Evolutionary conservation across 1,140 invertebrate species (phyloP).

Genomic region (Apis cerana): DNA sequence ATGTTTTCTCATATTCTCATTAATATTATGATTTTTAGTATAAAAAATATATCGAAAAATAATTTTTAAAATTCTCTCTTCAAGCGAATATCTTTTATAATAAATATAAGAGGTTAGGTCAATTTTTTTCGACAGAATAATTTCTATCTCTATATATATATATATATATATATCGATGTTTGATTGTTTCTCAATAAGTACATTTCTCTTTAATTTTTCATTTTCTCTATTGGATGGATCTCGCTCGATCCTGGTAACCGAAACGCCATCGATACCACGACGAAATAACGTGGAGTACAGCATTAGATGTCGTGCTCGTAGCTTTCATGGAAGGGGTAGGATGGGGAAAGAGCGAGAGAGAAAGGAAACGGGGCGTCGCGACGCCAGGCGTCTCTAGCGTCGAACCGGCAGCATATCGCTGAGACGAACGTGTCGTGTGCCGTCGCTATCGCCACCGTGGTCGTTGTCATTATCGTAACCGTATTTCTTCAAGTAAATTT

Average conservation of each 20-base stretch:
- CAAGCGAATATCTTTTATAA: not conserved
- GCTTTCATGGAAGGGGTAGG: not conserved
- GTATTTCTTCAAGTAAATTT: constrained; percentile 12
- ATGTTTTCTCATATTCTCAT: too few relatives aligned
- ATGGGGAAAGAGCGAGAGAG: not conserved
- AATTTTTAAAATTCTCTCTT: not conserved
- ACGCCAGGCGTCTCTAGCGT: constrained; percentile 68
- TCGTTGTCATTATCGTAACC: constrained; percentile 13
- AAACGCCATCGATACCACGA: not conserved
- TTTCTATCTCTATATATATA: too few relatives aligned
- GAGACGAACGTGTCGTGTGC: constrained; percentile 62
- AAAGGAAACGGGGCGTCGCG: constrained; percentile 58
- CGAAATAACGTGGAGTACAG: not conserved
- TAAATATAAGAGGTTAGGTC: not conserved
- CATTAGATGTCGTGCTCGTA: not conserved
- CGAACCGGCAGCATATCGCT: constrained; percentile 66
- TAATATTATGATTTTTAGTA: not conserved
- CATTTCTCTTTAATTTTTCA: not conserved
- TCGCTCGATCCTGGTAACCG: not conserved
- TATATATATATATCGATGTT: too few relatives aligned
- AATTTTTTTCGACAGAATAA: not conserved
- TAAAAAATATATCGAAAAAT: not conserved
- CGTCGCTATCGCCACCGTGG: constrained; percentile 40
- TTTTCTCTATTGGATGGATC: not conserved
- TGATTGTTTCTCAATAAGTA: not conserved